These are phyloP conservation scores for Hypomecis atomaria DNA, from an alignment of 2,888 invertebrate species.

Conservation along the genomic window DNA sequence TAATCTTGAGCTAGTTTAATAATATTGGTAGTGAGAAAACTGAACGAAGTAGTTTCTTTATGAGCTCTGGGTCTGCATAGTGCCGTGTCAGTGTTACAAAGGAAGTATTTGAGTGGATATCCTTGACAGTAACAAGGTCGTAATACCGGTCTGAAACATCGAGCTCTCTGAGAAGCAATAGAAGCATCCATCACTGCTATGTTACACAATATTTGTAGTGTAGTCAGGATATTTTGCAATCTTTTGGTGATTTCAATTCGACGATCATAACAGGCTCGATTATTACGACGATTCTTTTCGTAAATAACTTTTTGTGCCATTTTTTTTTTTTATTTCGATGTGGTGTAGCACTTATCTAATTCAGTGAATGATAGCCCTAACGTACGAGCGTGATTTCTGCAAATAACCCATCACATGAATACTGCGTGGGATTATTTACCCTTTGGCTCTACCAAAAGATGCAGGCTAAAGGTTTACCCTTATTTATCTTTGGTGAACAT, in stretches of 20 bases:
- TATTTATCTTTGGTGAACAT: no score
- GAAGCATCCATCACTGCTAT: constrained; percentile 16
- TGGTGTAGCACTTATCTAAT: constrained; percentile 5
- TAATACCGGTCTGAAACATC: constrained; percentile 51
- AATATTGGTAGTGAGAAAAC: constrained; percentile 24
- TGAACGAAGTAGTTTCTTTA: constrained; percentile 36
- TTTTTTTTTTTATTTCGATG: neutral
- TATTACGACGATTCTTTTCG: neutral
- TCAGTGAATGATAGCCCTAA: constrained; percentile 14
- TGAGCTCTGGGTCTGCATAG: constrained; percentile 29
- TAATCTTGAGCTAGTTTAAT: constrained; percentile 16
- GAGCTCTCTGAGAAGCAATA: constrained; percentile 12
- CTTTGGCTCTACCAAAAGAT: constrained; percentile 4
- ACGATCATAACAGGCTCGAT: neutral
- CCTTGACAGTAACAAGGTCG: constrained; percentile 78
- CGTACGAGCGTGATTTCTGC: constrained; percentile 14
- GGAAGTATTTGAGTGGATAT: constrained; percentile 69
- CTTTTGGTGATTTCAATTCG: neutral
- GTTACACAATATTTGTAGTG: constrained; percentile 8
- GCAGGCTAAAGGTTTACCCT: neutral
- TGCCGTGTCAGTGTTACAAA: constrained; percentile 57
- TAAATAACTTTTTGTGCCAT: neutral
- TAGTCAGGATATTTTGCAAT: constrained; percentile 8
- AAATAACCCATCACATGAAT: constrained; percentile 29
- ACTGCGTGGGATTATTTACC: constrained; percentile 14